phyloP scores from a whole-genome alignment of 2,113 vertebrate genomes.

The Nibea albiflora region DNA sequence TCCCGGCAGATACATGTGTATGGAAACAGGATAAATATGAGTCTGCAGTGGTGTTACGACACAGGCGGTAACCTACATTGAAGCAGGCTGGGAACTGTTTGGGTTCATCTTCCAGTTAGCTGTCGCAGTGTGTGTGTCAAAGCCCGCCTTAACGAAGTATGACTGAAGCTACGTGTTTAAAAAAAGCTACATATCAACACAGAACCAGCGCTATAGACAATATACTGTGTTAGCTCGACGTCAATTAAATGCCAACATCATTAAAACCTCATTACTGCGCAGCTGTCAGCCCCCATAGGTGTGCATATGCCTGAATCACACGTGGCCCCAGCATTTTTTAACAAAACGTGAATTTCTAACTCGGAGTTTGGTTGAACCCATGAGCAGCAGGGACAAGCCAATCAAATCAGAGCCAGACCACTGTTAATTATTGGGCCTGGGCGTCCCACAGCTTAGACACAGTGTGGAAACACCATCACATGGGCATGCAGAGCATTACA shows the following conservation, averaged over 20 bases:
- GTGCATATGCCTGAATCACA: not conserved
- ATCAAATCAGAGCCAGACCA: constrained; percentile 20
- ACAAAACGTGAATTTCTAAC: not conserved
- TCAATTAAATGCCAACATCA: not conserved
- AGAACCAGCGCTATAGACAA: not conserved
- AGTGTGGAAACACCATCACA: constrained; percentile 19
- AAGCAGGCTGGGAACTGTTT: not conserved
- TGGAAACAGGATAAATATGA: not conserved
- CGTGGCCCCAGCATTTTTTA: not conserved
- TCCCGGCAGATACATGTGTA: not conserved
- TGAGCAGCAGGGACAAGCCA: constrained; percentile 17
- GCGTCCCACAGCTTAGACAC: constrained; percentile 17
- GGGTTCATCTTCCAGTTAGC: no score
- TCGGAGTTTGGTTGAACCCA: not conserved
- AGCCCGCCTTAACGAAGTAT: not conserved
- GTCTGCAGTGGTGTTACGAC: constrained; percentile 11
- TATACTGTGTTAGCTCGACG: not conserved
- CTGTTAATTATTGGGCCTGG: not conserved
- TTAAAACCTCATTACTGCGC: not conserved
- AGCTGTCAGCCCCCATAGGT: not conserved
- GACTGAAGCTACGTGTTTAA: not conserved
- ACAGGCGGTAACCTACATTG: constrained; percentile 26
- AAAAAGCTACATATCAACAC: not conserved
- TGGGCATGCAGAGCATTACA: constrained; percentile 25
- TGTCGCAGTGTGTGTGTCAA: constrained; percentile 13